phyloP scores from a whole-genome alignment of 35 echinoderm and acorn worm species.

The Amphiura filiformis region DNA sequence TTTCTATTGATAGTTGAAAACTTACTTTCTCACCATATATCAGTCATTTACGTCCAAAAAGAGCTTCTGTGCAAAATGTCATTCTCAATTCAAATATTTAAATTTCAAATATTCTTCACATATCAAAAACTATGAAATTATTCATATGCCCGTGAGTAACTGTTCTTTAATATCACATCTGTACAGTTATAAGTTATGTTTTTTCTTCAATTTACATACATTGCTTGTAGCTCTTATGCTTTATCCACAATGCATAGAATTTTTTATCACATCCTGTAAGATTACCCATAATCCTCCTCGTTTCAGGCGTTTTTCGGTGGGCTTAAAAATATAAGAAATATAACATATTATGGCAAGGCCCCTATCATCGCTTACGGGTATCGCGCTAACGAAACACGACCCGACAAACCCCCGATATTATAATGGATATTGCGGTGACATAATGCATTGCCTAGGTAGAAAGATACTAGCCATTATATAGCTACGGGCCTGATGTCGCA shows the following conservation, averaged over 20 bases:
- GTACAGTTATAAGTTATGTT: background rate
- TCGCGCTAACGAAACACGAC: background rate
- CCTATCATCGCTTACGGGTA: background rate
- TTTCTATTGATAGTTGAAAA: too few relatives aligned
- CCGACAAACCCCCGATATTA: conserved; percentile 12
- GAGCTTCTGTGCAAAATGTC: background rate
- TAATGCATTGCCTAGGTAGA: conserved; percentile 3
- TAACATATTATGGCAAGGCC: background rate
- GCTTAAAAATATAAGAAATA: background rate
- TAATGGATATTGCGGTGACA: background rate
- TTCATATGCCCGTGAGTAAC: background rate
- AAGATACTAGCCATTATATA: background rate
- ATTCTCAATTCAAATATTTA: conserved; percentile 5
- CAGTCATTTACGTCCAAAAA: too few relatives aligned
- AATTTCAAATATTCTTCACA: background rate
- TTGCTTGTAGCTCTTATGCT: background rate
- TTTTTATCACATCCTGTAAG: background rate
- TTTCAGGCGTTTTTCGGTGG: background rate
- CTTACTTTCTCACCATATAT: too few relatives aligned
- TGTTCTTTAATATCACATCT: conserved; percentile 1
- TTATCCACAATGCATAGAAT: background rate
- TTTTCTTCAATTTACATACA: background rate
- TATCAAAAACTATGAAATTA: background rate
- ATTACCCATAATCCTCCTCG: background rate
- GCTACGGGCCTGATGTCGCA: background rate